Evolutionary conservation across 1,140 invertebrate species (phyloP), one percentile per base, ranked within the genome.

Genomic region (Drosophila nigrodunni): DNA sequence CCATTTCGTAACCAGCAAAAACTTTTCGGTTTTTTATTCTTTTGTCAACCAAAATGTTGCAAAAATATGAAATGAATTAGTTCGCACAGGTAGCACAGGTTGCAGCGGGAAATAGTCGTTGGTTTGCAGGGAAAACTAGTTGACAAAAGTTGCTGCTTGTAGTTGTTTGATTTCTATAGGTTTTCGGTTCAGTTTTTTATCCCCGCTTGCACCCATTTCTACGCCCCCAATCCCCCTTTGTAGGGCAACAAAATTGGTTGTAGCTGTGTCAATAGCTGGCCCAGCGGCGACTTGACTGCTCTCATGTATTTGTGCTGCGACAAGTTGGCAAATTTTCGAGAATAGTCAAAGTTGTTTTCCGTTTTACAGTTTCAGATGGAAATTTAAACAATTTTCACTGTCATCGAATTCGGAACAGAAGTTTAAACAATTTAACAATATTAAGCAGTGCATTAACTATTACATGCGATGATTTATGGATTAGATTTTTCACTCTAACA

Each of bases 1-100:
- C 65, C 60, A 59, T 30, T 30, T 30, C 0, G 25, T 30, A 30
- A 30, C 52, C 69, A 43, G 39, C 39, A 57, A 88, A 88, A 80
- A 49, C 62, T 88, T 82, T 88, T 79, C 39, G 65, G 60, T 21
- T 72, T 49, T n/a, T 47, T 62, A 34, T 61, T 66, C 65, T 65
- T 67, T 30, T 30, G 25, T 79, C 39, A 61, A 57, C 41, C 25
- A 79, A 86, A 87, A 79, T 85, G 82, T 88, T 88, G 77, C 83
- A 80, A 41, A 87, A 87, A 87, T 87, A 88, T 88, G 83, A 87
- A 88, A 87, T 88, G 83, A 87, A 87, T 87, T 87, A 87, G 79
- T 81, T 30, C 25, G 25, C 62, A 70, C 25, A 30, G 25, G 25
- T 30, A 30, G 25, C 25, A 30, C 25, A 30, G 25, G 25, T 30